A percentile compares a stretch with the other conserved stretches of the same genome.
phyloP scores from a whole-genome alignment of 1,140 invertebrate species.

The Colletes latitarsis region DNA sequence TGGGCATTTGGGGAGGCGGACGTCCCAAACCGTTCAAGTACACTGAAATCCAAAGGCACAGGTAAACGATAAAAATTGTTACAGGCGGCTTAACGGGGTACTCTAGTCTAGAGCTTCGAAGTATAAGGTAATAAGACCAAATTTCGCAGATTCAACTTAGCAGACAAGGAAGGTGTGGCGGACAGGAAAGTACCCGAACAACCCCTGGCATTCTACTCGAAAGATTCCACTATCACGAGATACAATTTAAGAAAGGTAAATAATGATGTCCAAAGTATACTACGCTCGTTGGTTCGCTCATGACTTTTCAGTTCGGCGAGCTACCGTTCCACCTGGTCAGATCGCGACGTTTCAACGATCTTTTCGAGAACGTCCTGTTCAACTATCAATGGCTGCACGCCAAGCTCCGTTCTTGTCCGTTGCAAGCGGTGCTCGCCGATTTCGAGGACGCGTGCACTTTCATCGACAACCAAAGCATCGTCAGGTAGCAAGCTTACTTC shows the following conservation, averaged over 20 bases:
- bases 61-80: constrained; percentile 77
- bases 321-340: constrained; percentile 96
- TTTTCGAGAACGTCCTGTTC: constrained; percentile 96
- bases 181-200: constrained; percentile 98
- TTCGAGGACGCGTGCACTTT: constrained; percentile 96
- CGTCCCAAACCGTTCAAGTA: constrained; percentile 97
- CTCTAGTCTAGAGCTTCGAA: too few relatives aligned
- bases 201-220: constrained; percentile 94
- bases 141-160: constrained; percentile 87
- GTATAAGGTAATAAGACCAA: too few relatives aligned
- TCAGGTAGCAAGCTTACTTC: constrained; percentile 82
- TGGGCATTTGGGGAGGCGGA: constrained; percentile 97
- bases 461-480: constrained; percentile 92
- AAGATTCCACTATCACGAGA: constrained; percentile 92
- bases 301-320: constrained; percentile 90
- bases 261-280: background rate
- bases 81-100: too few relatives aligned
- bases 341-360: constrained; percentile 93
- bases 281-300: background rate
- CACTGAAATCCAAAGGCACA: constrained; percentile 96
- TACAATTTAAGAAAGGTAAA: constrained; percentile 93
- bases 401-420: constrained; percentile 96
- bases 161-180: constrained; percentile 95
- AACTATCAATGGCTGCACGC: constrained; percentile 99
- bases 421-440: constrained; percentile 96